These are phyloP conservation scores for Leucania comma DNA, from an alignment of 2,888 invertebrate species.

Conservation along the genomic window DNA sequence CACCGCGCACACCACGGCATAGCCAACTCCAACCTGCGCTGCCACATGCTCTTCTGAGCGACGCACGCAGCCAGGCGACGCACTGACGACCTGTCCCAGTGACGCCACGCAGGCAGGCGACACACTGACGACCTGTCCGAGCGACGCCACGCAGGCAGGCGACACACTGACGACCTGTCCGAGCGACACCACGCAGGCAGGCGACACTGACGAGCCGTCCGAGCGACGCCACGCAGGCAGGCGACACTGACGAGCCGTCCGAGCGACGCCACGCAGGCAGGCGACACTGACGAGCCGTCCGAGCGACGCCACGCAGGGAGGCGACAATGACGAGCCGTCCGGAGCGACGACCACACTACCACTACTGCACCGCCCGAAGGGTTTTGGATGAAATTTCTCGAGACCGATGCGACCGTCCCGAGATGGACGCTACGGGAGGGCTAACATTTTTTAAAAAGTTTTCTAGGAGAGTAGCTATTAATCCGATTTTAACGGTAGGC, in stretches of 20 bases:
- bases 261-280: constrained; percentile 81
- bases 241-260: no score
- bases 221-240: constrained; percentile 35
- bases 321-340: constrained; percentile 66
- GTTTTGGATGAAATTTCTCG: constrained; percentile 72
- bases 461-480: constrained; percentile 86
- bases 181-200: constrained; percentile 81
- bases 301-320: constrained; percentile 80
- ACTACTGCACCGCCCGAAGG: constrained; percentile 78
- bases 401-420: constrained; percentile 73
- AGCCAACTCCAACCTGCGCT: constrained; percentile 91
- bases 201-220: constrained; percentile 66
- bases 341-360: constrained; percentile 33
- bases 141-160: constrained; percentile 23
- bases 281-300: constrained; percentile 66
- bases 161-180: no score
- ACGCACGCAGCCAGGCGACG: constrained; percentile 83
- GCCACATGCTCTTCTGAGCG: constrained; percentile 90
- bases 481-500: constrained; percentile 87
- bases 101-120: constrained; percentile 83
- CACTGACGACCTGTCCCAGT: constrained; percentile 60
- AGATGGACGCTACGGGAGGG: constrained; percentile 78
- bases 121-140: constrained; percentile 61
- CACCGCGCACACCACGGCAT: constrained; percentile 91
- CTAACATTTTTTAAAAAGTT: constrained; percentile 85